Percentiles rank a stretch among this genome's conserved stretches.
Conservation (phyloP, 2,113 vertebrate genomes). For the Anseranas semipalmata region DNA sequence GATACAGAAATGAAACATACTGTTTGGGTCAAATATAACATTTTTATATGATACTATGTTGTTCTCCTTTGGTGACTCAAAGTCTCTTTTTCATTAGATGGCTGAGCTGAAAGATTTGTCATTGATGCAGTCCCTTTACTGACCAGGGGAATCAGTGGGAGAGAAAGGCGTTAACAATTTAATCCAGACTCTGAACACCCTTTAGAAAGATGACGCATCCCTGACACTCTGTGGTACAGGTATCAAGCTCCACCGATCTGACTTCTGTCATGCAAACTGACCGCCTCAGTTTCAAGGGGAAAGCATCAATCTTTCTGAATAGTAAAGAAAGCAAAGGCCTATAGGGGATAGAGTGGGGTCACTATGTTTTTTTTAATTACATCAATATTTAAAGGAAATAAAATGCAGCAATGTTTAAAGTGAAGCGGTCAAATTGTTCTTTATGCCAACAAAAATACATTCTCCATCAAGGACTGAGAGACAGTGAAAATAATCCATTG, state of each 20-base stretch:
- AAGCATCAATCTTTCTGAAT: background rate
- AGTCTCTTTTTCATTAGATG: background rate
- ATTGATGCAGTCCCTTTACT: background rate
- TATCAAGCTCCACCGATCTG: background rate
- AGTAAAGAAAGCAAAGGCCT: background rate
- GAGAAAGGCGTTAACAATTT: background rate
- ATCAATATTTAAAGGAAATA: background rate
- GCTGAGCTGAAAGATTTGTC: background rate
- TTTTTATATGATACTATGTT: background rate
- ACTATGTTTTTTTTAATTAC: background rate
- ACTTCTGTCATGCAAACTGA: background rate
- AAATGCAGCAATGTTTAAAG: background rate
- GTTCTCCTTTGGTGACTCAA: background rate
- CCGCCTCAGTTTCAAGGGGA: background rate
- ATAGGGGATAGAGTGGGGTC: background rate
- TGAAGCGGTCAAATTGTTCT: background rate
- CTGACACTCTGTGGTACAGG: background rate
- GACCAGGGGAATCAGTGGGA: background rate
- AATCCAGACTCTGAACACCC: background rate
- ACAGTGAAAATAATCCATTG: background rate
- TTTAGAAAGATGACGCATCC: background rate
- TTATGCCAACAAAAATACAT: background rate
- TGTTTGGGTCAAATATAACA: background rate
- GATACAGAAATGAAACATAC: background rate
- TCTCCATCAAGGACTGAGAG: background rate